Evolutionary conservation across 2,113 vertebrate genomes (phyloP).

Genomic region (Tenrec ecaudatus): DNA sequence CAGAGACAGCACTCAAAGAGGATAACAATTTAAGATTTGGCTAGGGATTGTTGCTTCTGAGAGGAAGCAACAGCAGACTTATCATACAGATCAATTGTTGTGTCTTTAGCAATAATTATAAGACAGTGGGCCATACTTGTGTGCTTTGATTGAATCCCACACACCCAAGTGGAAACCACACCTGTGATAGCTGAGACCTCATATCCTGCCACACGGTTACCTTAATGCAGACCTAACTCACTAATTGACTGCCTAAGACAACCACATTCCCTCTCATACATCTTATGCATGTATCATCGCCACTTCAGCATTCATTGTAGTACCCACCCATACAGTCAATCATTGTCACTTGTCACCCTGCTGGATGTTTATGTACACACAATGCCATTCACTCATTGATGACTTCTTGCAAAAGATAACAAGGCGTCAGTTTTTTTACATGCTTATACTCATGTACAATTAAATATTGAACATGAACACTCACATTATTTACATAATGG

Average conservation of each 20-base stretch:
- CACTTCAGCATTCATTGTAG: background rate
- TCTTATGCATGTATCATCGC: background rate
- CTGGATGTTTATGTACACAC: slow-evolving; percentile 55
- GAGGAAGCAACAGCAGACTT: background rate
- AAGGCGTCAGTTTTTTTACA: background rate
- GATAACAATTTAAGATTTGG: background rate
- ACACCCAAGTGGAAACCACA: background rate
- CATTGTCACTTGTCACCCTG: slow-evolving; percentile 67
- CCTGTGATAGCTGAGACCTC: background rate
- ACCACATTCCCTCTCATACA: background rate
- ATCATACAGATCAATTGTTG: background rate
- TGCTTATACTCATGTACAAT: background rate
- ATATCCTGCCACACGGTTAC: background rate
- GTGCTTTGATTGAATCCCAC: background rate
- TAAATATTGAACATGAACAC: slow-evolving; percentile 9
- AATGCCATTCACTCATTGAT: slow-evolving; percentile 55
- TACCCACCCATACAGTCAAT: slow-evolving; percentile 44
- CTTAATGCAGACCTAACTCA: background rate
- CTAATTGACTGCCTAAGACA: slow-evolving; percentile 15
- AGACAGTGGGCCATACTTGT: background rate
- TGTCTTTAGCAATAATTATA: background rate
- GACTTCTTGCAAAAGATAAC: slow-evolving; percentile 68
- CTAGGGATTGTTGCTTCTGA: background rate
- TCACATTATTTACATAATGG: background rate
- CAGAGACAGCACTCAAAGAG: background rate